Percentiles rank a stretch among this genome's conserved stretches.
phyloP scores from a whole-genome alignment of 1,140 invertebrate genomes.

The Stegodyphus mimosarum region DNA sequence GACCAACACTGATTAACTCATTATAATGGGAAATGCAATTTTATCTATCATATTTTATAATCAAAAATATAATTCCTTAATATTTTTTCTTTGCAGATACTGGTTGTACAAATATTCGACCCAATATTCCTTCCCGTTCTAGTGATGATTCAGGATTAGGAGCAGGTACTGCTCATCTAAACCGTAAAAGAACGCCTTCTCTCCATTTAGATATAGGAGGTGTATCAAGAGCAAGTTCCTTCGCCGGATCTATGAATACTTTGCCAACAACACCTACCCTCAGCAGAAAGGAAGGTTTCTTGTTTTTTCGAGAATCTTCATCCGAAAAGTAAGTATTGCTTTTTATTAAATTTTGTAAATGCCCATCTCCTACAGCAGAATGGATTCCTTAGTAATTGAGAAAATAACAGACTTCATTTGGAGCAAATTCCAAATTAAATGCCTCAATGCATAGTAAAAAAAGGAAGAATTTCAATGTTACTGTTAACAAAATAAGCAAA shows the following conservation, averaged over 20 bases:
- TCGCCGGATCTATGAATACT: constrained; percentile 56
- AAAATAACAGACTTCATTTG: no score
- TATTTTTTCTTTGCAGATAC: background rate
- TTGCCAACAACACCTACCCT: constrained; percentile 52
- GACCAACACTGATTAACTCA: no score
- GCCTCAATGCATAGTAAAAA: no score
- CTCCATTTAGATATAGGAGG: constrained; percentile 43
- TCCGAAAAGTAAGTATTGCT: constrained; percentile 28
- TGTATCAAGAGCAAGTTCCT: constrained; percentile 59
- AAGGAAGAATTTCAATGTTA: no score
- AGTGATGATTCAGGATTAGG: constrained; percentile 54
- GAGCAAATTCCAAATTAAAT: no score
- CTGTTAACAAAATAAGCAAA: no score
- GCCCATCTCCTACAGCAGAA: no score
- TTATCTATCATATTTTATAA: no score
- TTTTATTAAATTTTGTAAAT: no score
- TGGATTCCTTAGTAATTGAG: no score
- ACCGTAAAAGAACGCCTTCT: constrained; percentile 31
- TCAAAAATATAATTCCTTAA: no score
- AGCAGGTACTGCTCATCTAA: constrained; percentile 8
- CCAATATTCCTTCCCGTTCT: constrained; percentile 27
- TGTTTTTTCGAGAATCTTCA: constrained; percentile 40
- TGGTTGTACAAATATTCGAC: constrained; percentile 29
- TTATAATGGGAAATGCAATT: no score
- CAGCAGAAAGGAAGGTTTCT: constrained; percentile 43